Evolutionary conservation across 2,888 invertebrate species (phyloP).

Genomic region (Hymenopus coronatus): DNA sequence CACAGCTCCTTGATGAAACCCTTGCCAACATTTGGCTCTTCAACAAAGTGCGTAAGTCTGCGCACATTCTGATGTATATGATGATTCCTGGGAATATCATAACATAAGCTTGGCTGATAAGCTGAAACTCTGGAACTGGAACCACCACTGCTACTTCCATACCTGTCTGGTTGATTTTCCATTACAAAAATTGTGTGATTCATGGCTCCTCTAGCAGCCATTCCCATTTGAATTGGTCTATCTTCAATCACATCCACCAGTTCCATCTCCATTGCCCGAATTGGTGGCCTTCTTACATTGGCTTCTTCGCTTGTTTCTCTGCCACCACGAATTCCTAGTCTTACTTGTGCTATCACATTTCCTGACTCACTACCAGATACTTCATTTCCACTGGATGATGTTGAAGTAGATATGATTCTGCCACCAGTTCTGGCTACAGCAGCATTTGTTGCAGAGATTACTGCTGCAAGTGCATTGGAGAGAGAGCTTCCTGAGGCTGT

Average conservation of each 20-base stretch:
- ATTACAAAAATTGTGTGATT: background rate
- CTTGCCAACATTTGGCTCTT: constrained; percentile 84
- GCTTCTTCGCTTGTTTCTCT: background rate
- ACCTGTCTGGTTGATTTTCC: background rate
- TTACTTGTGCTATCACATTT: background rate
- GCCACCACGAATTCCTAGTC: background rate
- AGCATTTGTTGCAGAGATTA: constrained; percentile 2
- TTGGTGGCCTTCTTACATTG: background rate
- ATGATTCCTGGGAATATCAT: constrained; percentile 5
- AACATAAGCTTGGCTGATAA: constrained; percentile 45
- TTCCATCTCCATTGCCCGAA: background rate
- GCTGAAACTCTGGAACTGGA: background rate
- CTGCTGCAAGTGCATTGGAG: background rate
- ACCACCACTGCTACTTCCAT: background rate
- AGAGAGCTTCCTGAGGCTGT: background rate
- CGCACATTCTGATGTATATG: constrained; percentile 68
- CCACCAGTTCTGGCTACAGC: background rate
- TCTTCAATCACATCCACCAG: background rate
- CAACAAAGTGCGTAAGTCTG: constrained; percentile 76
- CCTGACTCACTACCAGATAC: background rate
- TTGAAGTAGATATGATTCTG: background rate
- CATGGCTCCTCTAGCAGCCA: background rate
- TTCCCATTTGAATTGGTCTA: background rate
- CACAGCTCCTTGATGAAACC: constrained; percentile 92
- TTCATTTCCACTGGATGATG: background rate